Evolutionary conservation across 1,140 invertebrate species (phyloP).

Genomic region (Octopus bimaculoides): DNA sequence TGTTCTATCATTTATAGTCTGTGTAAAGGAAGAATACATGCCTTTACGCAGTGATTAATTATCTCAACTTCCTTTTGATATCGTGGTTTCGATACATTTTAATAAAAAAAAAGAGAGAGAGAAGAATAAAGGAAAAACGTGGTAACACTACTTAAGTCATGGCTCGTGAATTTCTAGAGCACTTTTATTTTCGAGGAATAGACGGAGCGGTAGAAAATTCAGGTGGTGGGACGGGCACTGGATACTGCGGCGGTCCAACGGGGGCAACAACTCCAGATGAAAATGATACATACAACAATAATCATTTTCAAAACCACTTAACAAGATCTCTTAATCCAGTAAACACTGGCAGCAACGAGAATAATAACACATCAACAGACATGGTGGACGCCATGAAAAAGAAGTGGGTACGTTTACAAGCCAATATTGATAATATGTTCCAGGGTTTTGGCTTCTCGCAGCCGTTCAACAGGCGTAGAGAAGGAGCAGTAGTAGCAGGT

Average conservation of each 20-base stretch:
- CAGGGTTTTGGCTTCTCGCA: slow-evolving; percentile 26
- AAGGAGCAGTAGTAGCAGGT: slow-evolving; percentile 21
- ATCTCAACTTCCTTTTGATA: too few species aligned
- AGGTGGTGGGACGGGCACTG: slow-evolving; percentile 1
- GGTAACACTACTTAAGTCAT: not conserved
- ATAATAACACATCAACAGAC: slow-evolving; percentile 22
- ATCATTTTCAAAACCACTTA: not conserved
- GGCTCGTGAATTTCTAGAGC: slow-evolving; percentile 24
- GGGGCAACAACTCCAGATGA: not conserved
- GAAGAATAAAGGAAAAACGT: not conserved
- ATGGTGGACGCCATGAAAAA: slow-evolving; percentile 38
- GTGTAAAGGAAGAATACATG: too few species aligned
- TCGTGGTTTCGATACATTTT: not conserved
- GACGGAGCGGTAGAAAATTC: slow-evolving; percentile 9
- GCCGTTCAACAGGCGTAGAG: slow-evolving; percentile 28
- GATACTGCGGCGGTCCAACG: not conserved
- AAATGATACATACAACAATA: not conserved
- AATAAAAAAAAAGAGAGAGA: not conserved
- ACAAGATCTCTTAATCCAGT: not conserved
- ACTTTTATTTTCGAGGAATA: slow-evolving; percentile 19
- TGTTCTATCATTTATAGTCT: too few species aligned
- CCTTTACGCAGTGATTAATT: too few species aligned
- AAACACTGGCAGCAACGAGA: not conserved
- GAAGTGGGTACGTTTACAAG: slow-evolving; percentile 28
- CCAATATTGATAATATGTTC: slow-evolving; percentile 35